These are phyloP conservation scores for Syrphus vitripennis DNA, from an alignment of 2,888 invertebrate genomes.

Conservation along the genomic window DNA sequence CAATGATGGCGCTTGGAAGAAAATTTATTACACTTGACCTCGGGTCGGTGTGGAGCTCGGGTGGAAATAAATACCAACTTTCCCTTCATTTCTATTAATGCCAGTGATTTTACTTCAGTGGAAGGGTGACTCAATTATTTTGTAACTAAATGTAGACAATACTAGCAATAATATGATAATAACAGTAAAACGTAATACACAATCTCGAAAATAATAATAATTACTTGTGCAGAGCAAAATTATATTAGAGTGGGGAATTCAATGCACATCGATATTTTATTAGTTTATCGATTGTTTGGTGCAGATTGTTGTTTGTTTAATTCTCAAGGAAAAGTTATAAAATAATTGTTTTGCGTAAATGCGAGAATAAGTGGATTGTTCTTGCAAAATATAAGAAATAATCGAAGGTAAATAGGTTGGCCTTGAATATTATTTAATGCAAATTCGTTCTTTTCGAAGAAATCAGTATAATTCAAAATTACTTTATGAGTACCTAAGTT, in stretches of 20 bases:
- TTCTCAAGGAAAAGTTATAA: constrained; percentile 1
- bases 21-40: constrained; percentile 65
- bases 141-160: background rate
- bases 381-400: constrained; percentile 9
- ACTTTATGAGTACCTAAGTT: background rate
- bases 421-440: background rate
- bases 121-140: constrained; percentile 59
- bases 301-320: background rate
- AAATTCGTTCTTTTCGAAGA: background rate
- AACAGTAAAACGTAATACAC: constrained; percentile 41
- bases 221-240: constrained; percentile 29
- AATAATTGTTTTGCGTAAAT: constrained; percentile 43
- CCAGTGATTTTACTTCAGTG: background rate
- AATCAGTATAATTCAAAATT: background rate
- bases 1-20: constrained; percentile 12
- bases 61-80: background rate
- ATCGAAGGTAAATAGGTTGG: constrained; percentile 31
- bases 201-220: constrained; percentile 14
- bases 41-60: background rate
- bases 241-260: constrained; percentile 59
- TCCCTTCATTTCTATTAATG: background rate
- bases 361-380: background rate
- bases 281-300: constrained; percentile 59
- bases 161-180: constrained; percentile 23
- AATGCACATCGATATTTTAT: constrained; percentile 39